A percentile compares a stretch with the other conserved stretches of the same genome.
These are phyloP conservation scores for Oligia fasciuncula DNA, from an alignment of 2,888 invertebrate species.

Conservation along the genomic window DNA sequence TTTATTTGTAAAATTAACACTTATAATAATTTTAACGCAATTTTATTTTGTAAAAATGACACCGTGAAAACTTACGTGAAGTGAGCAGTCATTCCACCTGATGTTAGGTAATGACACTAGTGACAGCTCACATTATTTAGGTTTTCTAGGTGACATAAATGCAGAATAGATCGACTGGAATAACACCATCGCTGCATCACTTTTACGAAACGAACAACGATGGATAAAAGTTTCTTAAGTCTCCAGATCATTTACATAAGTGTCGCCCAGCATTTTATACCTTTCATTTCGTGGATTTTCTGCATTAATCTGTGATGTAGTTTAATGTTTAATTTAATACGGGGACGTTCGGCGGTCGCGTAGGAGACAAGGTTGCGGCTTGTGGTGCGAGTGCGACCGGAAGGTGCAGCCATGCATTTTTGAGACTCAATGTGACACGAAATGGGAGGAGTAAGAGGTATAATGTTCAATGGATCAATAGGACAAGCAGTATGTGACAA, in stretches of 20 bases:
- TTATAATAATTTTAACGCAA: too few relatives aligned
- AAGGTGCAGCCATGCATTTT: constrained; percentile 54
- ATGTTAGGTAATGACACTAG: too few relatives aligned
- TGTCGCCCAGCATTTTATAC: too few relatives aligned
- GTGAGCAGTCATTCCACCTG: neutral
- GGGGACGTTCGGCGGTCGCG: constrained; percentile 47
- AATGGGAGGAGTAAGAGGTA: constrained; percentile 4
- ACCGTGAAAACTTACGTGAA: neutral
- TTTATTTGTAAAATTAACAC: too few relatives aligned
- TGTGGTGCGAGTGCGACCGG: constrained; percentile 52
- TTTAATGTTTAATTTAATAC: constrained; percentile 53
- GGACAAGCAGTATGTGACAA: neutral
- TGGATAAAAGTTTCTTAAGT: neutral
- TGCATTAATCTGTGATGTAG: constrained; percentile 7
- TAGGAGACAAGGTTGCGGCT: constrained; percentile 56
- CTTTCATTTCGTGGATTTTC: constrained; percentile 12
- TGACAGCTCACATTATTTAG: neutral
- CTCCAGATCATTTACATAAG: neutral
- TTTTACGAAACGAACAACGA: neutral
- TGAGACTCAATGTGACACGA: constrained; percentile 7
- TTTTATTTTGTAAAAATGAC: neutral
- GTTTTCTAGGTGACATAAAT: neutral
- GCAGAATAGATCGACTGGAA: neutral
- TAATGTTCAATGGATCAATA: neutral
- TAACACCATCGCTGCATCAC: neutral